These are phyloP conservation scores for Amphipoea lucens DNA, from an alignment of 2,888 invertebrate genomes.

Conservation along the genomic window DNA sequence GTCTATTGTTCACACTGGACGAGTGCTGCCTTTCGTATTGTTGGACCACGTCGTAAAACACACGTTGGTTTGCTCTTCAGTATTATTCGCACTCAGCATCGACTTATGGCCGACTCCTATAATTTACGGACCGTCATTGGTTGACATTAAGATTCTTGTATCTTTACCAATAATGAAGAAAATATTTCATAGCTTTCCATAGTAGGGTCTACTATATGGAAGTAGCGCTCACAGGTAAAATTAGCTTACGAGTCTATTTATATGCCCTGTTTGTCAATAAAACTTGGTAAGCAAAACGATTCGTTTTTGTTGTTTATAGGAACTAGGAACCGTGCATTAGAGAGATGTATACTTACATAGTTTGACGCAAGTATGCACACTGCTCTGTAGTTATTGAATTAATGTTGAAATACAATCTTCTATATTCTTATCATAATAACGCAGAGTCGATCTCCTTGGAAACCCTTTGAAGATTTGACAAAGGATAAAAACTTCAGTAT, in stretches of 20 bases:
- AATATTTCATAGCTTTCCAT: too few relatives aligned
- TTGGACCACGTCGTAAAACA: constrained; percentile 62
- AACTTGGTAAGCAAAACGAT: too few relatives aligned
- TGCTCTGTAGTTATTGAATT: background rate
- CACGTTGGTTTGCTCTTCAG: constrained; percentile 49
- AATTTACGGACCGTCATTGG: too few relatives aligned
- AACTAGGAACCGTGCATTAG: too few relatives aligned
- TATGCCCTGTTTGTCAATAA: too few relatives aligned
- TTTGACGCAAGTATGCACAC: background rate
- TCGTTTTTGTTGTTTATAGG: too few relatives aligned
- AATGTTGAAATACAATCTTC: background rate
- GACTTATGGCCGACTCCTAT: background rate
- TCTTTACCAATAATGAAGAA: too few relatives aligned
- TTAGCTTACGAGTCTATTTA: too few relatives aligned
- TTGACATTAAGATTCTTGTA: too few relatives aligned
- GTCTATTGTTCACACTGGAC: constrained; percentile 73
- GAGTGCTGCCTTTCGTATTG: constrained; percentile 67
- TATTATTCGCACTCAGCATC: constrained; percentile 32
- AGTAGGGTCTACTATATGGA: too few relatives aligned
- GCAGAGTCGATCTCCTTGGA: background rate
- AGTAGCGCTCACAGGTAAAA: too few relatives aligned
- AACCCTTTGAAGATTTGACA: background rate
- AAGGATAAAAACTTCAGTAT: background rate
- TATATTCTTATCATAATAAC: too few relatives aligned
- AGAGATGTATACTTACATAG: background rate